Base-by-base conservation (phyloP, 2,113 vertebrate genomes). In the Boulengerochromis microlepis region DNA sequence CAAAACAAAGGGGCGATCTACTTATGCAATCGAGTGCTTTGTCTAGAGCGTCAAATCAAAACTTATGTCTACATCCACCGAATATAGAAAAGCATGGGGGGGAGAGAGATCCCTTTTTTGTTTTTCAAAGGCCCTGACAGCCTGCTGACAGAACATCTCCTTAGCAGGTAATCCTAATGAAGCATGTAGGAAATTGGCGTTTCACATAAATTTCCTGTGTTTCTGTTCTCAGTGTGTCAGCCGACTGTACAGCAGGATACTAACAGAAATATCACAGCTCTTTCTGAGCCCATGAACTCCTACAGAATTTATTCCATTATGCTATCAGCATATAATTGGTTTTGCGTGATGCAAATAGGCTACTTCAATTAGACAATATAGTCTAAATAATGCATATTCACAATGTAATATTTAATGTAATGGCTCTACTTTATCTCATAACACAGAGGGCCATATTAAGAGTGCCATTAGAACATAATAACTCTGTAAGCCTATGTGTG, bases 381-480 rank as follows among this genome's bases (percentile, higher is more conserved):
- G 24, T 74, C 84, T 94, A 87, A 93, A 94, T 92, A 95, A 89
- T 90, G 52, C 80, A 90, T 83, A 12, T 86, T 66, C 50, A 52
- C 8, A 8, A 18, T 86, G 84, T 92, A 64, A 91, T 93, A 90
- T 87, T 80, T 50, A 53, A 82, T 76, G 71, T 88, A 95, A 92
- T 91, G 81, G 33, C 83, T 87, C 35, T 82, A 80, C 83, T 92
- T 92, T 91, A 90, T 93, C 89, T 86, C 56, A 22, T 66, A 91
- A 82, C 66, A 82, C 83, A 81, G 82, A 22, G 33, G 24, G 26
- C 22, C 40, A 53, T 82, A 87, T 81, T 89, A 90, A 53, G 26
- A 78, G 78, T 6, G 24, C 54, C 85, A 80, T 93, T 92, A 89
- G 83, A 57, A 53, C n/a, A 56, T 80, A 90, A 93, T 92, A 91